Evolutionary conservation across 2,888 invertebrate genomes (phyloP), one percentile per base, ranked within the genome.

Genomic region (Pachymerium ferrugineum): DNA sequence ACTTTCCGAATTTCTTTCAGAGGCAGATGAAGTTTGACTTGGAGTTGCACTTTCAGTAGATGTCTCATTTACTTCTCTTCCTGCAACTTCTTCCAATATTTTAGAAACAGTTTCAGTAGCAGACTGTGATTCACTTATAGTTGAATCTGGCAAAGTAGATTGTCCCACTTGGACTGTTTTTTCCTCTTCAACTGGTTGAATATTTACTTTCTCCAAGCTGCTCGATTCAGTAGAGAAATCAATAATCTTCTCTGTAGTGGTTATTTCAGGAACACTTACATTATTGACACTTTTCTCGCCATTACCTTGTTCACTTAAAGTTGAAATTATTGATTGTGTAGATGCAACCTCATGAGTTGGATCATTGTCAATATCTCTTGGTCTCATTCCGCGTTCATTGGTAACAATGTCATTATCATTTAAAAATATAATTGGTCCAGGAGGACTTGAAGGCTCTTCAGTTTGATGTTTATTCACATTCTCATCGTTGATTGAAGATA

Each of bases 331-430:
- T 25, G 25, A 28, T 62, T 62, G 62, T 28, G 10, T 68, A 6
- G 68, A 2, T 19, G 1, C 31, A 29, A 8, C 19, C 30, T 31
- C 33, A n/a, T 69, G 19, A 10, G 10, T 19, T 30, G 69, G 28
- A 1, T 10, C n/a, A 0, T 25, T 31, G 28, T 69, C 31, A 19
- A 33, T 19, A 12, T 69, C 69, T 69, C 69, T n/a, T 69, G 69
- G 69, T 33, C 33, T 69, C 69, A 69, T 69, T 69, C 69, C 69
- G 30, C 30, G 69, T 31, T 69, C 69, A 69, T 69, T 69, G 22
- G 30, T 31, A 10, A 12, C 14, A 16, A 33, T 19, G 19, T 16
- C 16, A 16, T 16, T 12, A 19, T 69, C 69, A 31, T 31, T 69
- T 14, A 30, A 30, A 14, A 69, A 69, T n/a, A 69, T 33, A 16